Conservation (phyloP, 2,797 vertebrate genomes). For the Chromis chromis region DNA sequence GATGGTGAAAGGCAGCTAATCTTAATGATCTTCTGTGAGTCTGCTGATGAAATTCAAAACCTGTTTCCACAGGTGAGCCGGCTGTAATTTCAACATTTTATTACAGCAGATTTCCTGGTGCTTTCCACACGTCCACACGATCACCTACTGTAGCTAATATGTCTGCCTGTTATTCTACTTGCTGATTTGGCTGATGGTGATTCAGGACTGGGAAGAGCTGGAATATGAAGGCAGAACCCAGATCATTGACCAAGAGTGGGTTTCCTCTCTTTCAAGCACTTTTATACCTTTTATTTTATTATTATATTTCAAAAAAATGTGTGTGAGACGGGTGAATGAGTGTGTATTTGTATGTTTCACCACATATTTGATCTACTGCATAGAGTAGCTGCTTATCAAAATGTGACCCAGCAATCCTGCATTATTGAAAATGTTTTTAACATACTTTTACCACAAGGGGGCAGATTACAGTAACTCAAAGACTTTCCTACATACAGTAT, state of each 20-base stretch:
- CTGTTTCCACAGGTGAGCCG: constrained; percentile 66
- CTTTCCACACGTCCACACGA: constrained; percentile 76
- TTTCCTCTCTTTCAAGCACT: background rate
- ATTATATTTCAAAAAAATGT: background rate
- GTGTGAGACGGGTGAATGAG: no score
- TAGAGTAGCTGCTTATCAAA: background rate
- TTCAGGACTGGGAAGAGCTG: background rate
- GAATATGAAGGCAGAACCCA: background rate
- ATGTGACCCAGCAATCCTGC: background rate
- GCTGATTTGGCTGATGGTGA: background rate
- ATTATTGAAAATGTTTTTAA: constrained; percentile 2
- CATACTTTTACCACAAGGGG: constrained; percentile 54
- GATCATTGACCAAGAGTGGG: background rate
- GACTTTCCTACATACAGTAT: background rate
- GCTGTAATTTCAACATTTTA: constrained; percentile 61
- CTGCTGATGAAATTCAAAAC: constrained; percentile 64
- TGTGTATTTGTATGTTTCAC: background rate
- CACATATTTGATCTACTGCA: background rate
- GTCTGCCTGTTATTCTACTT: constrained; percentile 6
- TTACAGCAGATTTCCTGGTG: constrained; percentile 76
- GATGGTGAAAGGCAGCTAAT: constrained; percentile 4
- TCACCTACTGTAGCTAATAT: constrained; percentile 29
- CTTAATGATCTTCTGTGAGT: constrained; percentile 7
- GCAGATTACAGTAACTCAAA: constrained; percentile 21
- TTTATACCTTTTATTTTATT: background rate